A percentile compares a stretch with the other conserved stretches of the same genome.
phyloP scores from a whole-genome alignment of 2,113 vertebrate species.

The Lasiurus cinereus region DNA sequence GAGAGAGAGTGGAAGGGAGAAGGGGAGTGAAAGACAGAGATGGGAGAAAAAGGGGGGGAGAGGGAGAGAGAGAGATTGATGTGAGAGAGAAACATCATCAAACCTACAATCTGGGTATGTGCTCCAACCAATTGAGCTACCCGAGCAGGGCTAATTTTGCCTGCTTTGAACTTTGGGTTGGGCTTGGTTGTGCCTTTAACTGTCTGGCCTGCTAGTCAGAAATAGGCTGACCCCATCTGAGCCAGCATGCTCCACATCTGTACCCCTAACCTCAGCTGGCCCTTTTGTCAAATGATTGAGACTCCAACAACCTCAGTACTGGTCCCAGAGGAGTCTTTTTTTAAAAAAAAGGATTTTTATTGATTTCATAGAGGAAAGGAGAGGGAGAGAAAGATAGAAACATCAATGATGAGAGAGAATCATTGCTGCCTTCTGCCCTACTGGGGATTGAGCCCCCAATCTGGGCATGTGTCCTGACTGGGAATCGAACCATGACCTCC shows the following conservation, averaged over 20 bases:
- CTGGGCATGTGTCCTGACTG: no score
- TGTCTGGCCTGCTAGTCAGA: neutral
- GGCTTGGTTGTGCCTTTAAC: neutral
- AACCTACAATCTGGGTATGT: no score
- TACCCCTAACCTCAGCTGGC: neutral
- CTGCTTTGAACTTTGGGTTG: neutral
- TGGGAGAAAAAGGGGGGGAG: no score
- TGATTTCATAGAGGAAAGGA: no score
- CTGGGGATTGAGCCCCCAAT: no score
- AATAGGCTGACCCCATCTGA: neutral
- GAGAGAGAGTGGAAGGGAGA: no score
- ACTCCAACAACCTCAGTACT: neutral
- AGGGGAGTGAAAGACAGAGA: no score
- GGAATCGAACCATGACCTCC: no score
- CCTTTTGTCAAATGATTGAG: neutral
- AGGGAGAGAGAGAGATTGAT: neutral
- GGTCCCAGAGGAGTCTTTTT: neutral
- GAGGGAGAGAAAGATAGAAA: no score
- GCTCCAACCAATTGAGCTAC: neutral
- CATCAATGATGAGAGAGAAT: no score
- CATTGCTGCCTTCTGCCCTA: no score
- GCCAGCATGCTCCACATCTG: neutral
- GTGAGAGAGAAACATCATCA: neutral
- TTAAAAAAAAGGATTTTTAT: no score
- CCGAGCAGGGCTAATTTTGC: neutral